phyloP scores from a whole-genome alignment of 2,797 vertebrate species.

The Naso thynnoides region DNA sequence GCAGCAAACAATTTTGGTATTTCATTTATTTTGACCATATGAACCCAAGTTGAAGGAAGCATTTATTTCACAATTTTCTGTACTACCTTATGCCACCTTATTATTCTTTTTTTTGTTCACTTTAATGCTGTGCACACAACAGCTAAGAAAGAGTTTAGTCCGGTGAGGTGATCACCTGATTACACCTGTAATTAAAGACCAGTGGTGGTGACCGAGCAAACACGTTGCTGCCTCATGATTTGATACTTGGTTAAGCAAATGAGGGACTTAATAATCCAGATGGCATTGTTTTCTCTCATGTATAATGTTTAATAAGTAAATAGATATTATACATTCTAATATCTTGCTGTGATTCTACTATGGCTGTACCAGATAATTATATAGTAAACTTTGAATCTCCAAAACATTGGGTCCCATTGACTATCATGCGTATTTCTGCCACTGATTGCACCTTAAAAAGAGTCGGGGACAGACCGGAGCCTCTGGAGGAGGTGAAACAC shows the following conservation, averaged over 20 bases:
- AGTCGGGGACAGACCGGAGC: no score
- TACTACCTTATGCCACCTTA: no score
- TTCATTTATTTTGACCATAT: conserved; percentile 4
- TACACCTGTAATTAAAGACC: conserved; percentile 10
- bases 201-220: conserved; percentile 10
- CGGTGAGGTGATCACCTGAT: conserved; percentile 4
- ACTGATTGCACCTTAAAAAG: no score
- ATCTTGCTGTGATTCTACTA: background rate
- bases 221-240: conserved; percentile 1
- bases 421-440: no score
- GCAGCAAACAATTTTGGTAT: conserved; percentile 4
- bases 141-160: background rate
- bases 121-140: background rate
- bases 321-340: background rate
- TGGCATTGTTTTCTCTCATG: background rate
- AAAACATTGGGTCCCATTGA: no score
- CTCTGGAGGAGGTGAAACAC: no score
- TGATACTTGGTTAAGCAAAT: background rate
- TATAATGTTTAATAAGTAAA: background rate
- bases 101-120: background rate
- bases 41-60: background rate
- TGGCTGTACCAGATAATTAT: no score
- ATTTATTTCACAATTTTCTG: no score
- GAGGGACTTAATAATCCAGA: background rate
- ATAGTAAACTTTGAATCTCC: no score